Conservation (phyloP, 2,888 invertebrate genomes). For the Drosophila hawaiiensis region DNA sequence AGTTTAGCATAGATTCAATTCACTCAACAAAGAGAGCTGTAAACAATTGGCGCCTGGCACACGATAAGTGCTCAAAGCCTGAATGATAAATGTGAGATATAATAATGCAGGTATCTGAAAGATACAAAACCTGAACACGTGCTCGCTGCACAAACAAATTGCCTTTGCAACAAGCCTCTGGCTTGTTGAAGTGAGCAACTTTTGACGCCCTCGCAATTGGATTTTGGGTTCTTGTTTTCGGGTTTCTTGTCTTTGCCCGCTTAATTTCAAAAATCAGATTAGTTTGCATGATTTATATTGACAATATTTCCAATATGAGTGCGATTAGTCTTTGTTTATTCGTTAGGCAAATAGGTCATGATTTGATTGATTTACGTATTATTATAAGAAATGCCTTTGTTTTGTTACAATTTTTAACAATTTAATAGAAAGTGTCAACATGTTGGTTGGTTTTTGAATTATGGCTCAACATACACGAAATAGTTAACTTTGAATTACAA, state of each 20-base stretch:
- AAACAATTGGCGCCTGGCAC: conserved; percentile 53
- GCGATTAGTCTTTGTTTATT: conserved; percentile 25
- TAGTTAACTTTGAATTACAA: neutral
- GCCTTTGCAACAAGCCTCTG: neutral
- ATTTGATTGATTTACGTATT: conserved; percentile 36
- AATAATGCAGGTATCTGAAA: conserved; percentile 31
- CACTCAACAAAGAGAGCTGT: conserved; percentile 18
- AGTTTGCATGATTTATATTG: conserved; percentile 64
- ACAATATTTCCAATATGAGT: conserved; percentile 36
- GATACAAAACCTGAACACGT: conserved; percentile 61
- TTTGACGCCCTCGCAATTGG: conserved; percentile 25
- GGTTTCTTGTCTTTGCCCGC: conserved; percentile 12
- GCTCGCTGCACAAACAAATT: conserved; percentile 50
- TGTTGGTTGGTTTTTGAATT: neutral
- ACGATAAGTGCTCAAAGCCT: conserved; percentile 21
- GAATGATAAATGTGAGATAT: conserved; percentile 33
- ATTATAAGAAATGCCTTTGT: conserved; percentile 7
- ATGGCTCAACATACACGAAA: too few species aligned
- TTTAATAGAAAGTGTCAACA: conserved; percentile 1
- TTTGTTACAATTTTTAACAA: neutral
- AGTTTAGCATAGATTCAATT: conserved; percentile 31
- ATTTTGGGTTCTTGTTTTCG: conserved; percentile 7
- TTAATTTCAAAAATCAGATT: conserved; percentile 33
- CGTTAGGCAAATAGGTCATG: conserved; percentile 46
- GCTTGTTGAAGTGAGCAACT: conserved; percentile 4